Evolutionary conservation across 2,113 vertebrate genomes (phyloP).

Genomic region (Nannospalax galili): DNA sequence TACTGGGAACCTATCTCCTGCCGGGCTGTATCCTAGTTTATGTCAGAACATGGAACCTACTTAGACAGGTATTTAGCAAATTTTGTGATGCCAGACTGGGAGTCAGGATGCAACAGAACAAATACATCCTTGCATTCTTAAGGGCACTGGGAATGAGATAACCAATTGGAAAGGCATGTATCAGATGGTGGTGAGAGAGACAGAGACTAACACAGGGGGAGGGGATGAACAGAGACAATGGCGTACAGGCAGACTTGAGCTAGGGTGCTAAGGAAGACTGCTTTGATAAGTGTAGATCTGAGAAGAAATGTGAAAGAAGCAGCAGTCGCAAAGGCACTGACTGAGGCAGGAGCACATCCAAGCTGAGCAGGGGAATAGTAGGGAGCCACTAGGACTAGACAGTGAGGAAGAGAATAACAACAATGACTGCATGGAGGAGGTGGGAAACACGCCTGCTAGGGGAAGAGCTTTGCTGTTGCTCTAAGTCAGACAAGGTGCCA

Average conservation of each 20-base stretch:
- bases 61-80: not conserved
- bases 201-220: not conserved
- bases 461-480: not conserved
- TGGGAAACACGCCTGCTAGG: not conserved
- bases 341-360: not conserved
- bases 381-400: not conserved
- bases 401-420: not conserved
- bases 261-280: not conserved
- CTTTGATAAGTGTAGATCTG: not conserved
- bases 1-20: not conserved
- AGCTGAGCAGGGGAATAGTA: fast-evolving
- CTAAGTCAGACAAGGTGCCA: not conserved
- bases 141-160: not conserved
- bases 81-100: not conserved
- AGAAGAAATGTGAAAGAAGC: not conserved
- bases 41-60: not conserved
- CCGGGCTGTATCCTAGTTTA: not conserved
- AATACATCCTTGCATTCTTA: not conserved
- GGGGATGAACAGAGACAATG: fast-evolving
- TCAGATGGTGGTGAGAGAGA: fast-evolving
- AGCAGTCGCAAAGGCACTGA: not conserved
- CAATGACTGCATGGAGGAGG: too few species aligned
- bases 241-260: not conserved
- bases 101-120: not conserved
- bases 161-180: not conserved